Evolutionary conservation across 2,888 invertebrate species (phyloP).

Genomic region (Chirona hameri): DNA sequence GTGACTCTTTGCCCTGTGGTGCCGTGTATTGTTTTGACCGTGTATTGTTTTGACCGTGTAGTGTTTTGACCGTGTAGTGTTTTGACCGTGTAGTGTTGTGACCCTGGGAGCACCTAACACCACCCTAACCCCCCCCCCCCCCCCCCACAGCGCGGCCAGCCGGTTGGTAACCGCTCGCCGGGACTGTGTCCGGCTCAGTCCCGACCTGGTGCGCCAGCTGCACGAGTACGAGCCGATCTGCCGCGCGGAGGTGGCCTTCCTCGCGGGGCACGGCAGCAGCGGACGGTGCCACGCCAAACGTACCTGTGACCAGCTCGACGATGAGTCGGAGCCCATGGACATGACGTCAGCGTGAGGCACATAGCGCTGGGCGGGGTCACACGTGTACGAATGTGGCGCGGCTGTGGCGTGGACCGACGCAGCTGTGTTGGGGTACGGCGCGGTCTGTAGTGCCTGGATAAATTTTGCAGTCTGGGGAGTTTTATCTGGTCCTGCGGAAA

Average conservation of each 20-base stretch:
- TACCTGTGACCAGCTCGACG: neutral
- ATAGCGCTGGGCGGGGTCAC: neutral
- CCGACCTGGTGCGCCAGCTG: constrained; percentile 26
- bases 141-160: constrained; percentile 1
- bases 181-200: constrained; percentile 28
- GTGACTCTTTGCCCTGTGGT: too few relatives aligned
- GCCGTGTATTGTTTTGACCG: too few relatives aligned
- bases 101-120: too few relatives aligned
- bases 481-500: too few relatives aligned
- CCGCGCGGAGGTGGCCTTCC: neutral
- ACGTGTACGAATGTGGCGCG: too few relatives aligned
- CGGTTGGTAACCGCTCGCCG: constrained; percentile 27
- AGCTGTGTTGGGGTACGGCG: too few relatives aligned
- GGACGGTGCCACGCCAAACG: neutral
- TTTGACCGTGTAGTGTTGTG: too few relatives aligned
- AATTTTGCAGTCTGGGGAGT: too few relatives aligned
- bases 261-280: neutral
- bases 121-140: neutral
- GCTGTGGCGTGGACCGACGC: too few relatives aligned
- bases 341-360: neutral
- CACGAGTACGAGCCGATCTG: constrained; percentile 29
- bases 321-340: neutral
- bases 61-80: too few relatives aligned
- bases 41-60: too few relatives aligned
- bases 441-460: too few relatives aligned